Base-by-base conservation (phyloP, 2,888 invertebrate genomes). In the Antheraea assamensis region DNA sequence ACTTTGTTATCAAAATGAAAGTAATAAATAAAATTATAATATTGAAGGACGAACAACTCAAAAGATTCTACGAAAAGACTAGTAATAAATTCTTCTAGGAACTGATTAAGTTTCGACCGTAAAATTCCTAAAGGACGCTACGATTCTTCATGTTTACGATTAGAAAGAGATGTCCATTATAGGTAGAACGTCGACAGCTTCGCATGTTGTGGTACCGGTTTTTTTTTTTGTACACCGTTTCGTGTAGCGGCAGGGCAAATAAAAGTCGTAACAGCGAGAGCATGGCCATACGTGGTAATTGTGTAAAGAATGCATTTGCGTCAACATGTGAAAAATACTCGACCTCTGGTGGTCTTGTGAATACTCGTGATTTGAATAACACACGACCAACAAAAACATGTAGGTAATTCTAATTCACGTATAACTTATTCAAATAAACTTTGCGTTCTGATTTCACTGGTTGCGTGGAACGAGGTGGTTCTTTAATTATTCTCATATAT, bases 71-170 rank as follows among this genome's bases (percentile, higher is more conserved):
- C 78, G 81, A 85, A 87, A 89, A 87, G 87, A 85, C 83, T 87
- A 85, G 87, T 83, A 86, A 91, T 92, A 91, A 92, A 91, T 91
- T 90, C 85, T 89, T 89, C 87, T 86, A 84, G 84, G 88, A 89
- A 92, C 83, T 88, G 88, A 90, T 90, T 90, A 89, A 85, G 87
- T 88, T 88, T 88, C 87, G 88, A 89, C 89, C 86, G 88, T 90
- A 85, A 89, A 91, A 91, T 88, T 89, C 88, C 89, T 85, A 88
- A 89, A 86, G 87, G 88, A 86, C 80, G 83, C 82, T 85, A 88
- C 90, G 91, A 89, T 91, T 91, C 89, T 88, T 85, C 82, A 84
- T 85, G 84, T 87, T 86, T 52, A 52, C 85, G 85, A 82, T 81
- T 79, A 85, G 88, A 88, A 90, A 90, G 86, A 88, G 42, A 42